Conservation (phyloP, 2,113 vertebrate species). For the Arvicanthis niloticus region DNA sequence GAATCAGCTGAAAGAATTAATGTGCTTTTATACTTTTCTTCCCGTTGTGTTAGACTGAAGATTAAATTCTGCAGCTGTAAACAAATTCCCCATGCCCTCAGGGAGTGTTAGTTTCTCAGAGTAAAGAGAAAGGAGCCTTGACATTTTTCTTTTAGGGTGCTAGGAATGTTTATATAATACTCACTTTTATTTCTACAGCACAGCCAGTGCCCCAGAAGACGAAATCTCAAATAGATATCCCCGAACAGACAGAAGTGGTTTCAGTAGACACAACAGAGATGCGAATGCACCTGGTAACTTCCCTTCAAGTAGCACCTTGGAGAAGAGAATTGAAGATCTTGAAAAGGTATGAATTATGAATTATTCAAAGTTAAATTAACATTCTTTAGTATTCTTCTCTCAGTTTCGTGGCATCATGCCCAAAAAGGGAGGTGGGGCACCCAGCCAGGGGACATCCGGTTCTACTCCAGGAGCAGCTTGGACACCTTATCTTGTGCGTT, state of each 20-base stretch:
- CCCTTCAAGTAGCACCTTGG: constrained; percentile 87
- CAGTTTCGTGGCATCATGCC: background rate
- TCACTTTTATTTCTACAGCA: constrained; percentile 83
- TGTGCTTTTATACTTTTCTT: background rate
- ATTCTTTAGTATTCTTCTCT: background rate
- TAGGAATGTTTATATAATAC: constrained; percentile 10
- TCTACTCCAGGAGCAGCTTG: background rate
- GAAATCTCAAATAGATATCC: constrained; percentile 88
- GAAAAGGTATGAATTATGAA: constrained; percentile 90
- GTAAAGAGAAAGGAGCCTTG: constrained; percentile 52
- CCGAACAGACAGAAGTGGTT: constrained; percentile 86
- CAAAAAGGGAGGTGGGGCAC: background rate
- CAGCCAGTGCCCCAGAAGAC: constrained; percentile 88
- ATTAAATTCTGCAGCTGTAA: constrained; percentile 17
- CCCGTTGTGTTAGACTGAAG: background rate
- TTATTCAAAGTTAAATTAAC: constrained; percentile 53
- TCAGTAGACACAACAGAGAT: constrained; percentile 89
- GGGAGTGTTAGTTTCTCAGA: constrained; percentile 27
- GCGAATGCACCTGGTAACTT: constrained; percentile 85
- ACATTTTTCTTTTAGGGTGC: constrained; percentile 2
- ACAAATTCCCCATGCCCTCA: background rate
- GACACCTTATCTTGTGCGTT: background rate
- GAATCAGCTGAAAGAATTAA: constrained; percentile 30
- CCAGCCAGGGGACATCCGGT: background rate
- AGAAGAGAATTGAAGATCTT: constrained; percentile 96